phyloP scores from a whole-genome alignment of 2,113 vertebrate genomes.

The Polyodon spathula region DNA sequence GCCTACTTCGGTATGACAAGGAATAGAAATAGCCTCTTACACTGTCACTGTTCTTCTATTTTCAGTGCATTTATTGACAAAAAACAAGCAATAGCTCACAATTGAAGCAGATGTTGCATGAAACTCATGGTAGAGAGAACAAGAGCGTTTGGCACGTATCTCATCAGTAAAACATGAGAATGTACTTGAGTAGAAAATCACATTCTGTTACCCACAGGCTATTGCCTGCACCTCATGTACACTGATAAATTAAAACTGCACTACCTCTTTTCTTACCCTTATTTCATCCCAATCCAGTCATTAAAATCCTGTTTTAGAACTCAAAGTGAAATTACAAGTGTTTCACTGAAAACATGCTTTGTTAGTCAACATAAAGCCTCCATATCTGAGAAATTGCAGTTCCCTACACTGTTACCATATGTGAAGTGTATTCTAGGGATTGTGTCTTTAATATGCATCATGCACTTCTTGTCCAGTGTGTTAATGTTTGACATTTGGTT shows the following conservation, averaged over 20 bases:
- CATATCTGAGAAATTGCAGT: constrained; percentile 4
- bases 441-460: constrained; percentile 22
- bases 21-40: constrained; percentile 43
- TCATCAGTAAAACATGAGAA: constrained; percentile 54
- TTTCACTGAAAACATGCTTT: constrained; percentile 18
- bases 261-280: constrained; percentile 46
- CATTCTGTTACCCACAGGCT: constrained; percentile 49
- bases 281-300: constrained; percentile 47
- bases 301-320: constrained; percentile 34
- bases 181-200: constrained; percentile 60
- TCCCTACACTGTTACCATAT: constrained; percentile 12
- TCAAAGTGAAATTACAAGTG: constrained; percentile 16
- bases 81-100: constrained; percentile 35
- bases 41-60: constrained; percentile 28
- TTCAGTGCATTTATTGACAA: constrained; percentile 46
- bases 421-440: constrained; percentile 18
- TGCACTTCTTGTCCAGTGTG: constrained; percentile 3
- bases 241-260: constrained; percentile 57
- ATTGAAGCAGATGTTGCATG: constrained; percentile 48
- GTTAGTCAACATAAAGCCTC: constrained; percentile 15
- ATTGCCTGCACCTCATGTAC: constrained; percentile 50
- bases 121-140: constrained; percentile 41
- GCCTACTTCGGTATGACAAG: constrained; percentile 32
- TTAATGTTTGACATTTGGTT: constrained; percentile 2
- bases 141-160: constrained; percentile 40